Evolutionary conservation across 2,888 invertebrate species (phyloP), one percentile per base, ranked within the genome.

Genomic region (Dromius quadrimaculatus): DNA sequence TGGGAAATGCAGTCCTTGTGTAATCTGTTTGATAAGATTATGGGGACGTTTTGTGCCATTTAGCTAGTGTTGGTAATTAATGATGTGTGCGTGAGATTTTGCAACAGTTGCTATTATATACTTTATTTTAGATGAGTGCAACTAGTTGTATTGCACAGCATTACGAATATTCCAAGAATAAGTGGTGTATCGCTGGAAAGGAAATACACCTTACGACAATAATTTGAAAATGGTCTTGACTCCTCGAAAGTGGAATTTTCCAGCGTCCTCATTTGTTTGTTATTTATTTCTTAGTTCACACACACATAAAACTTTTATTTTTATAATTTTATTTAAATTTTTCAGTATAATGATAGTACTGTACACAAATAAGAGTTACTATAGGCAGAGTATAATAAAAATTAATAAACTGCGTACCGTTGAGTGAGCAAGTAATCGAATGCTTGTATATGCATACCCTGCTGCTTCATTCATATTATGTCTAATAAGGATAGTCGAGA

Each of bases 1-100:
- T 66, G 57, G 66, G 66, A 66, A 66, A 66, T 66, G 66, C 66
- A 54, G 34, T 57, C 38, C 23, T 66, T 22, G 50, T 66, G 57
- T 23, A 57, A 66, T 41, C 23, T 28, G 32, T 38, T 2, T 38
- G 66, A 66, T 66, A 66, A 66, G 38, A 54, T 54, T 54, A 65
- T 47, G 15, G 50, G 15, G 6, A 54, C 28, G 28, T 54, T 54
- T 15, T 23, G 50, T 41, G 41, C 28, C 13, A 8, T 13, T 15
- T 28, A 3, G 28, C n/a, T 28, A 28, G 28, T 28, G 28, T 28
- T 28, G 3, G 28, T 54, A 11, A 1, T 1, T n/a, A n/a, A n/a
- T n/a, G 15, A 9, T 28, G 28, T 15, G 28, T 54, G 50, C 28
- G 50, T 54, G 13, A 54, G 28, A 19, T 59, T 59, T 59, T 59